These are phyloP conservation scores for Venustoraphidia nigricollis DNA, from an alignment of 2,888 invertebrate species.

Conservation along the genomic window DNA sequence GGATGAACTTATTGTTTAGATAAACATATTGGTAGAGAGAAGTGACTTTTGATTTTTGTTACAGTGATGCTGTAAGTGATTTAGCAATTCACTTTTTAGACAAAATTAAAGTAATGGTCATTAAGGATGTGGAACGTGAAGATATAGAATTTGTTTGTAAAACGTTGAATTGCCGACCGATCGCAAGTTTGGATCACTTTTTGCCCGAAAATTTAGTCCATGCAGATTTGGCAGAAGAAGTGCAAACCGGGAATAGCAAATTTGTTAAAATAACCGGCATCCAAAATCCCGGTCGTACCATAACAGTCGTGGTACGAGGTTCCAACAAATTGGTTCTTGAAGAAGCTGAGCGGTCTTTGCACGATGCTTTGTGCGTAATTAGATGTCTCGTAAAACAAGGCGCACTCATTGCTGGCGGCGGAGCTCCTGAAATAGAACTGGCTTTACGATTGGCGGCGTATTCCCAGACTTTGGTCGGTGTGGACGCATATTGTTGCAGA, in stretches of 20 bases:
- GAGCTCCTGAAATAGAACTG: conserved; percentile 93
- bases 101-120: conserved; percentile 96
- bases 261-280: conserved; percentile 61
- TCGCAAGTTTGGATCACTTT: conserved; percentile 98
- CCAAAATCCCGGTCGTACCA: conserved; percentile 73
- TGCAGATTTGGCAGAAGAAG: conserved; percentile 90
- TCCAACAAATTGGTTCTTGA: conserved; percentile 71
- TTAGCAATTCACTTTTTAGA: conserved; percentile 95
- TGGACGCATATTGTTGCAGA: conserved; percentile 88
- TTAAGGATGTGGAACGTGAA: conserved; percentile 95
- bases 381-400: conserved; percentile 91
- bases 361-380: conserved; percentile 79
- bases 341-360: conserved; percentile 66
- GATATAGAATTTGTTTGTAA: conserved; percentile 97
- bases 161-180: conserved; percentile 84
- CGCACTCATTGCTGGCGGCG: conserved; percentile 88
- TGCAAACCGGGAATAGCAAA: conserved; percentile 74
- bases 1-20: not conserved
- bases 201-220: conserved; percentile 76
- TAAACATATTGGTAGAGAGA: not conserved
- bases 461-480: conserved; percentile 73
- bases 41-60: conserved; percentile 13
- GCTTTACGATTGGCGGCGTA: conserved; percentile 67
- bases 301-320: conserved; percentile 82
- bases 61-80: conserved; percentile 93